phyloP scores from a whole-genome alignment of 2,797 vertebrate species.

The Alcedo atthis region DNA sequence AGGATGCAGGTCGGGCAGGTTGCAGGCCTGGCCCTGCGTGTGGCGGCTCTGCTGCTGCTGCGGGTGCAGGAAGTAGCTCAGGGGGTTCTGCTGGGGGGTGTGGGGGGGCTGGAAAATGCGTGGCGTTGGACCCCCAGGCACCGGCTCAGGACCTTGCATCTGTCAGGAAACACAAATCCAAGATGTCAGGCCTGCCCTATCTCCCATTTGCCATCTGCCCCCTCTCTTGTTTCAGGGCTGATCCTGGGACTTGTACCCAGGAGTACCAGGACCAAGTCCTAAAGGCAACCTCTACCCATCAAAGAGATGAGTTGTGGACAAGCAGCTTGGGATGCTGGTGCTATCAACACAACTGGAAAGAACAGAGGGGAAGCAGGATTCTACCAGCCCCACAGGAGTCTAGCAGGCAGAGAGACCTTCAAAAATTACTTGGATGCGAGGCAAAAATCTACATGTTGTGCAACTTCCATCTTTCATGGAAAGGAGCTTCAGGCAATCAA shows the following conservation, averaged over 20 bases:
- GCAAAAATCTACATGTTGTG: not conserved
- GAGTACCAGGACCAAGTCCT: not conserved
- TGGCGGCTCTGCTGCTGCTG: slow-evolving; percentile 84
- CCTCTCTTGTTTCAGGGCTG: not conserved
- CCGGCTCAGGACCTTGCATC: slow-evolving; percentile 81
- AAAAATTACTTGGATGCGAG: fast-evolving
- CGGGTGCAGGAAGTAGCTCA: slow-evolving; percentile 82
- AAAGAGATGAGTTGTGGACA: fast-evolving
- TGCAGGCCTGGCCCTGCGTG: slow-evolving; percentile 79
- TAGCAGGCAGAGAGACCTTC: not conserved
- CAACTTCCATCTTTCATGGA: not conserved
- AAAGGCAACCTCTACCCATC: not conserved
- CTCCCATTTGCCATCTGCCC: fast-evolving
- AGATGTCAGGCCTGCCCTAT: not conserved
- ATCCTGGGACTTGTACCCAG: not conserved
- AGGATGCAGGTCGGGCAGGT: slow-evolving; percentile 80
- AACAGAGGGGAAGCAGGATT: not conserved
- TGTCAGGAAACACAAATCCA: slow-evolving; percentile 29
- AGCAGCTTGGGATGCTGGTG: not conserved
- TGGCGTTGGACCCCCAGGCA: slow-evolving; percentile 72
- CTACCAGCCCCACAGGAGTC: not conserved
- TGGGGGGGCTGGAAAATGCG: slow-evolving; percentile 80
- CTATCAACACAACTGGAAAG: not conserved
- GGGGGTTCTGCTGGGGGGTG: slow-evolving; percentile 76
- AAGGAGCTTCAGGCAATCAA: not conserved